A percentile compares a stretch with the other conserved stretches of the same genome.
Conservation (phyloP, 2,797 vertebrate genomes). For the Ibycter americanus region DNA sequence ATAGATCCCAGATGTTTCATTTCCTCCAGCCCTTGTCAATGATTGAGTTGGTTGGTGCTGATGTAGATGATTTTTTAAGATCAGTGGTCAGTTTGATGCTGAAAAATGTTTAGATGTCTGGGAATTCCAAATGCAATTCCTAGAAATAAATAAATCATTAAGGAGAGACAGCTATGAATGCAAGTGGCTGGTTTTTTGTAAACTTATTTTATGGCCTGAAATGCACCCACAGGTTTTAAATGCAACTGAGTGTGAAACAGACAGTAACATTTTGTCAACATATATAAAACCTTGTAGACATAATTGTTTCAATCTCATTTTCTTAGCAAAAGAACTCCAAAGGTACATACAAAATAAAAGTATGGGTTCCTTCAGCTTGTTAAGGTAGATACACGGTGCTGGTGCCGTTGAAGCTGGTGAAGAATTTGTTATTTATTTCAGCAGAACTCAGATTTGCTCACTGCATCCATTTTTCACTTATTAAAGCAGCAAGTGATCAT, state of each 20-base stretch:
- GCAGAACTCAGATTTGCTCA: not conserved
- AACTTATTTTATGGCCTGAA: conserved; percentile 1
- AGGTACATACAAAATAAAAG: not conserved
- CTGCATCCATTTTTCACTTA: not conserved
- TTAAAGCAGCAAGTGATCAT: not conserved
- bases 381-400: not conserved
- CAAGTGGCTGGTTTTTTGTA: not conserved
- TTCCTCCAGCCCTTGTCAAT: conserved; percentile 34
- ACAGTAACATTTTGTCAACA: conserved; percentile 20
- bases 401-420: not conserved
- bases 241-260: not conserved
- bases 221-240: conserved; percentile 35
- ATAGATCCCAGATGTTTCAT: conserved; percentile 58
- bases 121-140: conserved; percentile 43
- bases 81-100: conserved; percentile 33
- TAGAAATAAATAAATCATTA: conserved; percentile 48
- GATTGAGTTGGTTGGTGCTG: conserved; percentile 32
- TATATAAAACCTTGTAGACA: not conserved
- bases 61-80: conserved; percentile 27
- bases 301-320: conserved; percentile 16
- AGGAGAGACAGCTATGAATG: not conserved
- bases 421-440: not conserved
- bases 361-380: too few species aligned
- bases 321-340: not conserved
- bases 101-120: conserved; percentile 16